Percentiles rank a stretch among this genome's conserved stretches.
Conservation (phyloP, 2,888 invertebrate genomes). For the Dryobotodes eremita region DNA sequence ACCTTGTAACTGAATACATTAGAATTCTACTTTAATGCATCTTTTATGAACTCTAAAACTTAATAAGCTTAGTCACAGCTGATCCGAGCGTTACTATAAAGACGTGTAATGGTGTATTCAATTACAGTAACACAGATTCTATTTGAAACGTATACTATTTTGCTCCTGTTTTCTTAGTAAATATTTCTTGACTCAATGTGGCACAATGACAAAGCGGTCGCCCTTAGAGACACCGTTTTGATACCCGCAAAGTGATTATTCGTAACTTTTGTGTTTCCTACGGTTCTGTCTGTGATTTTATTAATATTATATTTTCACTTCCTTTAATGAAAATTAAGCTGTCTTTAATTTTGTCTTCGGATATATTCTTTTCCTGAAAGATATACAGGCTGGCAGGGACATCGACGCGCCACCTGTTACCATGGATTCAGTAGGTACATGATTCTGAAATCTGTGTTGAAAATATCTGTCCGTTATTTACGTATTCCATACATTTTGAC, state of each 20-base stretch:
- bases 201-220: not conserved
- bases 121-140: slow-evolving; percentile 1
- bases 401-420: too few species aligned
- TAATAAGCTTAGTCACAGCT: slow-evolving; percentile 18
- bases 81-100: not conserved
- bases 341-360: not conserved
- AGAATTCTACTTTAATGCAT: slow-evolving; percentile 6
- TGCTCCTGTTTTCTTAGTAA: not conserved
- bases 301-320: not conserved
- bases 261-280: not conserved
- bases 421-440: too few species aligned
- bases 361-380: not conserved
- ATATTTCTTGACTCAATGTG: not conserved
- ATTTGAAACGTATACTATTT: slow-evolving; percentile 3
- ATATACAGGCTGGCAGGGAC: not conserved
- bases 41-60: slow-evolving; percentile 21
- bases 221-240: not conserved
- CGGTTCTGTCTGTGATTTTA: not conserved
- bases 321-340: not conserved
- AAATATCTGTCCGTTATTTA: too few species aligned
- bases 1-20: not conserved
- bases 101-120: slow-evolving; percentile 6
- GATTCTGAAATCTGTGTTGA: too few species aligned
- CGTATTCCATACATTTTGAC: too few species aligned
- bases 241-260: not conserved